Conservation (phyloP, 2,888 invertebrate genomes). For the Falcaria lacertinaria region DNA sequence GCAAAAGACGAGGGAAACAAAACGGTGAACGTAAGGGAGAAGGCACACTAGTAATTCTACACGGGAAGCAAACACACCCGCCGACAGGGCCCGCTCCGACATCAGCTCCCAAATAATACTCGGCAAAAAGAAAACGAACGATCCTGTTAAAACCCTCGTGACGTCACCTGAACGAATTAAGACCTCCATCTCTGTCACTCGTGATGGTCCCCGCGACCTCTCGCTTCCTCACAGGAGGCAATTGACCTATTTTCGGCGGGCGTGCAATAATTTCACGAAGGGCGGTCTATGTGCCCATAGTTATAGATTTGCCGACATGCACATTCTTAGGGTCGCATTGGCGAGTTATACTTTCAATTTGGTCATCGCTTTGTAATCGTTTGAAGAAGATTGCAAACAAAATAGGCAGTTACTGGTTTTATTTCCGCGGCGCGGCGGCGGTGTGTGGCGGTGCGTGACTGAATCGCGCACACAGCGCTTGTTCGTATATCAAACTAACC, state of each 20-base stretch:
- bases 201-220: conserved; percentile 39
- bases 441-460: conserved; percentile 6
- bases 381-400: conserved; percentile 41
- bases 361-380: conserved; percentile 38
- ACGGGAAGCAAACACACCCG: conserved; percentile 35
- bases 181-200: conserved; percentile 52
- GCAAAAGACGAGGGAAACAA: conserved; percentile 12
- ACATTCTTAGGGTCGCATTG: conserved; percentile 49
- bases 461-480: conserved; percentile 1
- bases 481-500: conserved; percentile 18
- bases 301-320: conserved; percentile 57
- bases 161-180: conserved; percentile 76
- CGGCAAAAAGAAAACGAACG: conserved; percentile 57
- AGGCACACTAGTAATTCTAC: conserved; percentile 43
- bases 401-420: conserved; percentile 34
- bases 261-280: conserved; percentile 73
- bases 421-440: conserved; percentile 26
- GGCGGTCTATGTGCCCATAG: conserved; percentile 50
- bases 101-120: conserved; percentile 54
- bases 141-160: conserved; percentile 62
- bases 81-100: conserved; percentile 26
- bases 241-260: conserved; percentile 77
- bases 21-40: conserved; percentile 20
- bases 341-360: conserved; percentile 43
- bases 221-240: conserved; percentile 60